Percentiles rank a stretch among this genome's conserved stretches.
phyloP scores from a whole-genome alignment of 2,797 vertebrate genomes.

The Crocodylus rhombifer region DNA sequence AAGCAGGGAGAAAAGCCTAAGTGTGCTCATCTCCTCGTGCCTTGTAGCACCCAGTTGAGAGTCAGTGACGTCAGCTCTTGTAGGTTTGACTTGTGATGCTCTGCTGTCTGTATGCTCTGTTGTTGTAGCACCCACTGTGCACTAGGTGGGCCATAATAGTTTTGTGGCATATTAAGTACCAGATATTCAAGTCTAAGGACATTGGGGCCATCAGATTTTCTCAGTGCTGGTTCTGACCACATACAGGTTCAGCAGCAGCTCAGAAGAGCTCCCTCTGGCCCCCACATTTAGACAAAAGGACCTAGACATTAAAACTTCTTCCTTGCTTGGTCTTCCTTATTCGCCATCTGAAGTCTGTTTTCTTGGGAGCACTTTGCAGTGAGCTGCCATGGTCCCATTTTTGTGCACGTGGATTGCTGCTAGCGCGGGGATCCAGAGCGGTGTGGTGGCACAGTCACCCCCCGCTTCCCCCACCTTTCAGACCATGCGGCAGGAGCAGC shows the following conservation, averaged over 20 bases:
- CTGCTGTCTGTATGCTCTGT: neutral
- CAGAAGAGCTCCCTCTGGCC: accelerated
- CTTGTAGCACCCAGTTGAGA: too few species aligned
- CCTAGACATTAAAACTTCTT: accelerated
- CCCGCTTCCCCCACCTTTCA: too few species aligned
- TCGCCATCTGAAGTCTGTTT: neutral
- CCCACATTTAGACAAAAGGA: accelerated
- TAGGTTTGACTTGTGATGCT: too few species aligned
- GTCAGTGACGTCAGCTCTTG: too few species aligned
- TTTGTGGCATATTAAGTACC: neutral
- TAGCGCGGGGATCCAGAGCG: too few species aligned
- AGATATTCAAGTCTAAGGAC: neutral
- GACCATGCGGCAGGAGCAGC: too few species aligned
- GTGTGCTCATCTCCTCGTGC: too few species aligned
- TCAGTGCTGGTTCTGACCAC: accelerated
- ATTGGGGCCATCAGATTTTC: accelerated
- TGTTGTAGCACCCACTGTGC: neutral
- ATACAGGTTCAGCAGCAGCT: neutral
- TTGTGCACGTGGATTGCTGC: neutral
- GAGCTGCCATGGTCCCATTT: accelerated
- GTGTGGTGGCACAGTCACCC: too few species aligned
- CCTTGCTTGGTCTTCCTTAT: neutral
- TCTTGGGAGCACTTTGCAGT: neutral
- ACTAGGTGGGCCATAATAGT: accelerated
- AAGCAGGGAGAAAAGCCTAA: too few species aligned